Percentiles rank a stretch among this genome's conserved stretches.
phyloP scores from a whole-genome alignment of 2,888 invertebrate genomes.

The Sphaerophoria rueppellii region DNA sequence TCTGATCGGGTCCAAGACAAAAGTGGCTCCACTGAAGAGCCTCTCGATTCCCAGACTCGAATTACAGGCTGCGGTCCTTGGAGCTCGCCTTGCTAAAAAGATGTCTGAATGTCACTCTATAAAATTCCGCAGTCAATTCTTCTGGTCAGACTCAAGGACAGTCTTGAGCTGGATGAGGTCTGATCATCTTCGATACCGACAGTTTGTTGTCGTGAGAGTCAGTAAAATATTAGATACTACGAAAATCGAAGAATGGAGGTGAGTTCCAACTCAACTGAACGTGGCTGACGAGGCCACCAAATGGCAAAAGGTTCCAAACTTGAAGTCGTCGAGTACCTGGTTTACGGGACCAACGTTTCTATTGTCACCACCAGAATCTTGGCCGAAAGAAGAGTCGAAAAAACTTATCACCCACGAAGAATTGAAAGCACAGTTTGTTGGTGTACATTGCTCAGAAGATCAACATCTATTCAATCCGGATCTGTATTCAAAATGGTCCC shows the following conservation, averaged over 20 bases:
- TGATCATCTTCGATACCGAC: conserved; percentile 16
- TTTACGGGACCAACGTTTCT: conserved; percentile 25
- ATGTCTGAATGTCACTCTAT: neutral
- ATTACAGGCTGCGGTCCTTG: no score
- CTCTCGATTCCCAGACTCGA: no score
- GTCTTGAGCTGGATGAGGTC: neutral
- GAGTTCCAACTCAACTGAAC: no score
- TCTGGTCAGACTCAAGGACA: conserved; percentile 11
- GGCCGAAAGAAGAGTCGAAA: conserved; percentile 13
- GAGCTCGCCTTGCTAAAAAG: no score
- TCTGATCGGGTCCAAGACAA: no score
- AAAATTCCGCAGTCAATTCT: neutral
- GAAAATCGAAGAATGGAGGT: no score
- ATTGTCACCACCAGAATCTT: neutral
- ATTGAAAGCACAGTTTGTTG: conserved; percentile 33
- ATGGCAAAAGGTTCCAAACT: conserved; percentile 16
- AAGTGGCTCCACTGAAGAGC: no score
- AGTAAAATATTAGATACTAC: no score
- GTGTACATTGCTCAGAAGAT: neutral
- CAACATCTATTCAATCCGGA: conserved; percentile 2
- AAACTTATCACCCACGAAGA: conserved; percentile 11
- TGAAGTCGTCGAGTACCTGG: conserved; percentile 1
- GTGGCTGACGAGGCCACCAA: neutral
- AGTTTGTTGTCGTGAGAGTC: neutral
- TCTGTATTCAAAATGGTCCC: conserved; percentile 6